These are phyloP conservation scores for Clupea harengus DNA, from an alignment of 2,113 vertebrate species.

Conservation along the genomic window DNA sequence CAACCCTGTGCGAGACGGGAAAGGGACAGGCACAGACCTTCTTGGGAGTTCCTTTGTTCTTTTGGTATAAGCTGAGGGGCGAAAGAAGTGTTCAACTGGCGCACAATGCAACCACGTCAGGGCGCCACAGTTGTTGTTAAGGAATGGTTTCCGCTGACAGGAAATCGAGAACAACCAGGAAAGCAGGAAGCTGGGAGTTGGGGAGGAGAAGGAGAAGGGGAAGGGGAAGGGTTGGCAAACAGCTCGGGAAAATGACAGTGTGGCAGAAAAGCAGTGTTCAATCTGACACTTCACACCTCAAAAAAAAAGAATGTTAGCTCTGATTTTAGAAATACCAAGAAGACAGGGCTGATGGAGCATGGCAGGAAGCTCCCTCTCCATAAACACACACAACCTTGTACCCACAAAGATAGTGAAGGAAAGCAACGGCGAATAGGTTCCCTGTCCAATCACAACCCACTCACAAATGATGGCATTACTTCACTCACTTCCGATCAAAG, in stretches of 20 bases:
- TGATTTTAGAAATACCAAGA: too few relatives aligned
- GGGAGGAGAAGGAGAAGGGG: background rate
- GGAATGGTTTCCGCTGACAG: background rate
- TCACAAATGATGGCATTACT: too few relatives aligned
- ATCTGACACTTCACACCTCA: background rate
- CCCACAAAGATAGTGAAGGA: too few relatives aligned
- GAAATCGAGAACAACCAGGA: background rate
- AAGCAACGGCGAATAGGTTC: too few relatives aligned
- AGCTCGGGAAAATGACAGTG: background rate
- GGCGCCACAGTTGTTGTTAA: background rate
- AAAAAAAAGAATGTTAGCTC: too few relatives aligned
- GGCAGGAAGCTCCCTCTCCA: too few relatives aligned
- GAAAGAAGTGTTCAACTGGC: background rate
- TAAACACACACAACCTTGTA: too few relatives aligned
- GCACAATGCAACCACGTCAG: background rate
- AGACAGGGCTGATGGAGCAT: too few relatives aligned
- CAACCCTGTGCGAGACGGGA: background rate
- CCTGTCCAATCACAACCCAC: too few relatives aligned
- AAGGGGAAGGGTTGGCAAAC: background rate
- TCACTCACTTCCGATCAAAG: too few relatives aligned
- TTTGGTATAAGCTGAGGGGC: background rate
- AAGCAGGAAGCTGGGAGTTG: background rate
- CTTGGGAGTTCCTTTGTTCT: background rate
- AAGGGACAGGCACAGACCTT: background rate
- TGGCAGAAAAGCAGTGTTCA: background rate